phyloP scores from a whole-genome alignment of 2,113 vertebrate genomes.

The Picathartes gymnocephalus region DNA sequence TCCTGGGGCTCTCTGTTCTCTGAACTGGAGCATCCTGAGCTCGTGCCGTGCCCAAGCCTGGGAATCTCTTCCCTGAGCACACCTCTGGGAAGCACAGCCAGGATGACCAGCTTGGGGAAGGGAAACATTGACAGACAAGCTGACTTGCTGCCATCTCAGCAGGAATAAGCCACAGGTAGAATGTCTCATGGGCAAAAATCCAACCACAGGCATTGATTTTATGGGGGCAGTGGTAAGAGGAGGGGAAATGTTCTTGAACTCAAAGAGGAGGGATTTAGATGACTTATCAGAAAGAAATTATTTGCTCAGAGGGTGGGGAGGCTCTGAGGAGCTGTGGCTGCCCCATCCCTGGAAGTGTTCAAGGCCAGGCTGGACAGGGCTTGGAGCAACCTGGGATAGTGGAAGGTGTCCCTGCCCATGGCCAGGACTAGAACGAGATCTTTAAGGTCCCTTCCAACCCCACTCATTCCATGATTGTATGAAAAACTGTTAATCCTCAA shows the following conservation, averaged over 20 bases:
- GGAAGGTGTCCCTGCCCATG: background rate
- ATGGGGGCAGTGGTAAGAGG: fast-evolving
- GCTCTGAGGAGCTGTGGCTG: background rate
- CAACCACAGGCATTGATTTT: background rate
- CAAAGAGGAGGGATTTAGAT: background rate
- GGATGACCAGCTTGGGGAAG: background rate
- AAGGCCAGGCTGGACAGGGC: background rate
- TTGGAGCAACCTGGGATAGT: fast-evolving
- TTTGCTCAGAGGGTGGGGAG: background rate
- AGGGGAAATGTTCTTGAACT: background rate
- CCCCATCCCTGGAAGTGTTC: background rate
- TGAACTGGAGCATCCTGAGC: background rate
- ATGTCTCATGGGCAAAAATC: background rate
- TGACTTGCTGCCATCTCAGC: background rate
- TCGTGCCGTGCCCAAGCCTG: background rate
- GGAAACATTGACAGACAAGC: background rate
- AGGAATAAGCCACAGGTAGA: background rate
- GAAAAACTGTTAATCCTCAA: background rate
- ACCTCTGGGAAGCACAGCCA: background rate
- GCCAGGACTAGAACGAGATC: background rate
- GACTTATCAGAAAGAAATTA: background rate
- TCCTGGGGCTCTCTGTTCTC: background rate
- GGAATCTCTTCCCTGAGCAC: background rate
- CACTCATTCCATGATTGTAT: background rate
- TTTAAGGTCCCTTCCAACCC: background rate